Percentiles rank a stretch among this genome's conserved stretches.
Conservation (phyloP, 2,113 vertebrate genomes). For the Psammodynastes pulverulentus region DNA sequence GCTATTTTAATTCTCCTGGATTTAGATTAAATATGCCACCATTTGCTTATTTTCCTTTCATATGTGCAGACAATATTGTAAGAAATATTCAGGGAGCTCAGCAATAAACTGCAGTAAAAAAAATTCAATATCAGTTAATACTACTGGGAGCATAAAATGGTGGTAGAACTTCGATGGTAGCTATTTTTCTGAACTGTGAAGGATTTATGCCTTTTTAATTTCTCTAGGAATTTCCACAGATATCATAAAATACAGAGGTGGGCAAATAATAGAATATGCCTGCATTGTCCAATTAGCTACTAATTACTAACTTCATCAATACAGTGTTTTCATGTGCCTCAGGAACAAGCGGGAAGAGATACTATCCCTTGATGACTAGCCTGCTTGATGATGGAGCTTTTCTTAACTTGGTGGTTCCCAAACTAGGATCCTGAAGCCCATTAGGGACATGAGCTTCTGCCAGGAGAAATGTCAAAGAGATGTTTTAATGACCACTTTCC, state of each 20-base stretch:
- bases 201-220: conserved; percentile 14
- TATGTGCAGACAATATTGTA: neutral
- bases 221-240: conserved; percentile 31
- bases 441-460: neutral
- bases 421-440: neutral
- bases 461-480: neutral
- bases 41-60: conserved; percentile 36
- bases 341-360: neutral
- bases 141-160: conserved; percentile 1
- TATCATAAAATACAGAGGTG: conserved; percentile 19
- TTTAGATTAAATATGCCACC: conserved; percentile 2
- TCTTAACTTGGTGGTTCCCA: conserved; percentile 5
- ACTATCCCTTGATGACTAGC: conserved; percentile 5
- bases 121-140: conserved; percentile 42
- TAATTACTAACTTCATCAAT: conserved; percentile 36
- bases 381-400: conserved; percentile 29
- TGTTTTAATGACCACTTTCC: neutral
- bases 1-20: neutral
- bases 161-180: conserved; percentile 27
- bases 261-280: conserved; percentile 28
- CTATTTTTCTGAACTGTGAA: conserved; percentile 31
- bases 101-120: conserved; percentile 43
- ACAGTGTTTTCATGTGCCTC: conserved; percentile 26
- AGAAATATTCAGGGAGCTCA: conserved; percentile 41
- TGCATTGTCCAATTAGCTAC: conserved; percentile 32